Percentiles rank a stretch among this genome's conserved stretches.
These are phyloP conservation scores for Pachyrhynchus sulphureomaculatus DNA, from an alignment of 1,140 invertebrate species.

Conservation along the genomic window DNA sequence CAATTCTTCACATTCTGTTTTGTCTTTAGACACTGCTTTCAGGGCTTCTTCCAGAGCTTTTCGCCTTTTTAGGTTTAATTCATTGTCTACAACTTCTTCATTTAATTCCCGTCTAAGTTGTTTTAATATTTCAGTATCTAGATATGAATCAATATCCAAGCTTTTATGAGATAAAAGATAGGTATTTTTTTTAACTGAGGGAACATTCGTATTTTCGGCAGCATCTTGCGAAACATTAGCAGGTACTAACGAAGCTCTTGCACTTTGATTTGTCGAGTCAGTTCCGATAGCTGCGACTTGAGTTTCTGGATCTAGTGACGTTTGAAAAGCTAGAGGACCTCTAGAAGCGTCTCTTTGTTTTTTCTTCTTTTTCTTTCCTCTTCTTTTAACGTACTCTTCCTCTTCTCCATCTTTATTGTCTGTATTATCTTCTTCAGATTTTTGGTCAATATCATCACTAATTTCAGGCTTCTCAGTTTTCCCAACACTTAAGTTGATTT, in stretches of 20 bases:
- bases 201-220: constrained; percentile 35
- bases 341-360: constrained; percentile 56
- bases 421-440: background rate
- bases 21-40: constrained; percentile 53
- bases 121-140: constrained; percentile 64
- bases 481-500: background rate
- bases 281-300: constrained; percentile 56
- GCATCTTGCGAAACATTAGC: constrained; percentile 25
- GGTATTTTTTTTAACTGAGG: background rate
- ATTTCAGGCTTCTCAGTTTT: constrained; percentile 19
- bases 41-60: constrained; percentile 65
- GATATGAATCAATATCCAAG: constrained; percentile 44
- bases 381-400: constrained; percentile 48
- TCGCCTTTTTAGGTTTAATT: constrained; percentile 62
- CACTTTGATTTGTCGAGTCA: constrained; percentile 59
- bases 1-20: constrained; percentile 92
- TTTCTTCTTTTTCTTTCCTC: constrained; percentile 52
- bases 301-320: constrained; percentile 61
- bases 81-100: constrained; percentile 65
- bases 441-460: constrained; percentile 1
- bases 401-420: constrained; percentile 39
- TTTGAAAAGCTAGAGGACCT: constrained; percentile 53
- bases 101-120: constrained; percentile 66
- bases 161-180: background rate
- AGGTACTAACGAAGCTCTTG: constrained; percentile 55